Evolutionary conservation across 2,888 invertebrate genomes (phyloP).

Genomic region (Eupithecia subfuscata): DNA sequence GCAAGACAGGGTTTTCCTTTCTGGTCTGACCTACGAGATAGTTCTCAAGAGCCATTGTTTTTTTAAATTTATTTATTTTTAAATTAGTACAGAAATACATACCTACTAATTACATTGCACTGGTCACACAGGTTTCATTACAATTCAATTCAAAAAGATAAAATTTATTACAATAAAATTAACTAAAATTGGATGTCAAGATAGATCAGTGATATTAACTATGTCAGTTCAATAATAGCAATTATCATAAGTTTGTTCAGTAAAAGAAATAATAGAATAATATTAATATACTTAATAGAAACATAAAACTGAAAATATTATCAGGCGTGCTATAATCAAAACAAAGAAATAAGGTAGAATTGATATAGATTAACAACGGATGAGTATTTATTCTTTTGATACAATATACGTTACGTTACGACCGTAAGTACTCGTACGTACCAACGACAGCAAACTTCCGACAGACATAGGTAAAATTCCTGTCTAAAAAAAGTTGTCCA

Average conservation of each 20-base stretch:
- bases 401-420: not conserved
- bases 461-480: not conserved
- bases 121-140: too few species aligned
- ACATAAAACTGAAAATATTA: not conserved
- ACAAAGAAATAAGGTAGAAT: not conserved
- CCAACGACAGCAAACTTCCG: too few species aligned
- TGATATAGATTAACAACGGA: not conserved
- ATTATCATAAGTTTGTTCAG: not conserved
- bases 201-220: too few species aligned
- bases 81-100: too few species aligned
- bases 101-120: too few species aligned
- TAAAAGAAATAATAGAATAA: not conserved
- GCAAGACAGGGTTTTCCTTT: not conserved
- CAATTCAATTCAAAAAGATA: too few species aligned
- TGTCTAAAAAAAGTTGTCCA: not conserved
- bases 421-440: too few species aligned
- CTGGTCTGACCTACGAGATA: not conserved
- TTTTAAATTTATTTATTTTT: too few species aligned
- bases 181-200: too few species aligned
- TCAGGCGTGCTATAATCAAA: not conserved
- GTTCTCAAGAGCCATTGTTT: not conserved
- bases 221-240: too few species aligned
- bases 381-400: not conserved
- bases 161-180: too few species aligned
- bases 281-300: not conserved